phyloP scores from a whole-genome alignment of 2,888 invertebrate genomes.

The Crepidodera aurea region DNA sequence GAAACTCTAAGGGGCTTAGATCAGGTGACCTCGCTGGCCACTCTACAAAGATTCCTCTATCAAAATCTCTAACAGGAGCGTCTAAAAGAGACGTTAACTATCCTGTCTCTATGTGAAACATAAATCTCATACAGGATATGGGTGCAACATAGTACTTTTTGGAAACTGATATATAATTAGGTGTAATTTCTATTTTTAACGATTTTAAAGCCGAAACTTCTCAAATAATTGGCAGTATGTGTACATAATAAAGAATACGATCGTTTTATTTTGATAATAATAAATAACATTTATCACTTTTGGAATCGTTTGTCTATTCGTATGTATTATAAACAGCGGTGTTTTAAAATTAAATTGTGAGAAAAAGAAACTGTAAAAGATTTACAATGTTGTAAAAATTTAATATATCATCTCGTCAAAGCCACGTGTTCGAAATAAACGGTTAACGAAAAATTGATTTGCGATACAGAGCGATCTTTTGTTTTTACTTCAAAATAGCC shows the following conservation, averaged over 20 bases:
- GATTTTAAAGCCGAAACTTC: constrained; percentile 8
- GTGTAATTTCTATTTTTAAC: constrained; percentile 12
- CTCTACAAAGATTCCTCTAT: too few species aligned
- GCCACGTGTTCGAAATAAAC: not conserved
- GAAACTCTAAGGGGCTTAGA: too few species aligned
- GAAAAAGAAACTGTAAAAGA: not conserved
- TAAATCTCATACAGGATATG: too few species aligned
- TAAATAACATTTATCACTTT: constrained; percentile 18
- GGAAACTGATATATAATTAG: too few species aligned
- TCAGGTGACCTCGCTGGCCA: too few species aligned
- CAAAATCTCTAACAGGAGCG: too few species aligned
- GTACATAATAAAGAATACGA: constrained; percentile 18
- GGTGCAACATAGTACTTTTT: too few species aligned
- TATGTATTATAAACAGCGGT: constrained; percentile 10
- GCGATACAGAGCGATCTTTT: too few species aligned
- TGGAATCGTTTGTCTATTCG: too few species aligned
- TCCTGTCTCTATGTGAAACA: too few species aligned
- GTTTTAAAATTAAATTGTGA: not conserved
- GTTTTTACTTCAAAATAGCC: too few species aligned
- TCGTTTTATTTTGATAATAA: not conserved
- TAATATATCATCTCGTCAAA: not conserved
- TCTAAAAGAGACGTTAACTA: too few species aligned
- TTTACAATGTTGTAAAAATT: not conserved
- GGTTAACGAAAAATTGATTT: not conserved
- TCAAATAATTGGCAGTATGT: constrained; percentile 19